Evolutionary conservation across 2,888 invertebrate species (phyloP).

Genomic region (Glaucopsyche alexis): DNA sequence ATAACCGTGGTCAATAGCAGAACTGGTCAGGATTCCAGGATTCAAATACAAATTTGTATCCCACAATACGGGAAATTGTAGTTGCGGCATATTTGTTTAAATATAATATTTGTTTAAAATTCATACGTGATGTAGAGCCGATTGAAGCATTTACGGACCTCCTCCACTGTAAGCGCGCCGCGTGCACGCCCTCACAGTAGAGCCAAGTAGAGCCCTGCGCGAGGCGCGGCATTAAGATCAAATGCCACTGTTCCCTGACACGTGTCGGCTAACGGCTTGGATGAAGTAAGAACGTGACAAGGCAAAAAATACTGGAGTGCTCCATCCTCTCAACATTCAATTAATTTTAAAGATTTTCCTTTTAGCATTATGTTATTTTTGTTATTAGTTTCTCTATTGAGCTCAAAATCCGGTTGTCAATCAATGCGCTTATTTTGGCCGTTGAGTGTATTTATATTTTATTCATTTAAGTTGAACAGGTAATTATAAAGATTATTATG

Average conservation of each 20-base stretch:
- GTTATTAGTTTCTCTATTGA: background rate
- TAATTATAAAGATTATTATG: no score
- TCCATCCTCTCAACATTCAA: background rate
- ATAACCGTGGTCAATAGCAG: no score
- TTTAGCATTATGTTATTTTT: background rate
- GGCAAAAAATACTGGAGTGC: background rate
- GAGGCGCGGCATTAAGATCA: conserved; percentile 53
- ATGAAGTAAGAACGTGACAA: conserved; percentile 39
- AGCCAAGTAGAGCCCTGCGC: conserved; percentile 36
- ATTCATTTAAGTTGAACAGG: no score
- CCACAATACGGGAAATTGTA: no score
- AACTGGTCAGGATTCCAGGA: no score
- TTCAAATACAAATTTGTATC: no score
- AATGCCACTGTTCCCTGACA: conserved; percentile 51
- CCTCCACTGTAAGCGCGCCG: conserved; percentile 36
- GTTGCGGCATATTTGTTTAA: no score
- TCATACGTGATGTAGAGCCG: conserved; percentile 37
- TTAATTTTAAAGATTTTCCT: background rate
- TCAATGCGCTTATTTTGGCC: background rate
- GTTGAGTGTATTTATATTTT: background rate
- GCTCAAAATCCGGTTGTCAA: no score
- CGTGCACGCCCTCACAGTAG: conserved; percentile 40
- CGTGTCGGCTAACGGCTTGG: conserved; percentile 56
- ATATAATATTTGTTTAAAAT: background rate
- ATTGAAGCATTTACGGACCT: conserved; percentile 41